Conservation (phyloP, 2,113 vertebrate genomes). For the Clarias gariepinus region DNA sequence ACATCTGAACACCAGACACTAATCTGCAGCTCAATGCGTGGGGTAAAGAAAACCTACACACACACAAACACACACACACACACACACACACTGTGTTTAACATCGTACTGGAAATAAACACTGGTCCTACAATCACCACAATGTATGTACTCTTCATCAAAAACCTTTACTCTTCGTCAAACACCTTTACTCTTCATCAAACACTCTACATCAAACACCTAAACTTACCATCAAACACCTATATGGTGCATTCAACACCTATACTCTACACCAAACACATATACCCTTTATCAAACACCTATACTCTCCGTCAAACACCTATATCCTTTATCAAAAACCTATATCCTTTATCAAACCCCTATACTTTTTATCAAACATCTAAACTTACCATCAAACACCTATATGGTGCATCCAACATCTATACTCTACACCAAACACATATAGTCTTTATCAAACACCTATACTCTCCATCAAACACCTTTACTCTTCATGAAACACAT, state of each 20-base stretch:
- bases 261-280: background rate
- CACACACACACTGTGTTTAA: background rate
- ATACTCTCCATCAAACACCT: background rate
- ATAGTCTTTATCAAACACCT: background rate
- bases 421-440: background rate
- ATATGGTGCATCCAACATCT: background rate
- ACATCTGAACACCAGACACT: background rate
- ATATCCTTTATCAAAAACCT: no score
- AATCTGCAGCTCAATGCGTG: background rate
- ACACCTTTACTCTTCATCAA: no score
- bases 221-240: background rate
- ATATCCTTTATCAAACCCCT: background rate
- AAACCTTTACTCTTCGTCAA: background rate
- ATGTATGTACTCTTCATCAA: background rate
- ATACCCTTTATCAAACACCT: background rate
- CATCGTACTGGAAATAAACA: background rate
- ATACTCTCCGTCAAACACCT: background rate
- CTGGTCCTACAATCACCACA: background rate
- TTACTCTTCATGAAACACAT: background rate
- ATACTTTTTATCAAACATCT: background rate
- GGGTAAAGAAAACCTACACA: background rate
- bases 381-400: background rate
- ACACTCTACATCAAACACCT: background rate
- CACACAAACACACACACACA: no score
- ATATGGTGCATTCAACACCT: background rate